Conservation (phyloP, 2,797 vertebrate species). For the Xerus rutilus region DNA sequence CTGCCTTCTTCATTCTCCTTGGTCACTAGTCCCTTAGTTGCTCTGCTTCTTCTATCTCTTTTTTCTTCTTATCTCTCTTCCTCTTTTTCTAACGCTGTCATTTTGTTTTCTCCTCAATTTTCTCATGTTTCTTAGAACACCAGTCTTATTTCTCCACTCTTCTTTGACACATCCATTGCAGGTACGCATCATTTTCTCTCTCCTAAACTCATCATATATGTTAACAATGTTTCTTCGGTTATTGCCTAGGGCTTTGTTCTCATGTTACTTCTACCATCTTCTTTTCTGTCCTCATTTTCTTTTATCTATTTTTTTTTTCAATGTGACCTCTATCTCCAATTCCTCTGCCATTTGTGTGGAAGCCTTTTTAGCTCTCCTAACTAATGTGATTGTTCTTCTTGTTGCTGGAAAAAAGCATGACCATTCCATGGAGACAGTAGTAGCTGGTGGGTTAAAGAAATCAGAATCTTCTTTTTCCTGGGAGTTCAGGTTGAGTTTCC, state of each 20-base stretch:
- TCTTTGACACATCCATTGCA: not conserved
- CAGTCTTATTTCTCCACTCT: not conserved
- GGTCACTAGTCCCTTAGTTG: too few species aligned
- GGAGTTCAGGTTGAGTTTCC: not conserved
- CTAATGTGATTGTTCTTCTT: not conserved
- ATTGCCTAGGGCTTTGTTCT: rapidly evolving
- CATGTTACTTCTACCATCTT: rapidly evolving
- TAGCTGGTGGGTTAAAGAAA: not conserved
- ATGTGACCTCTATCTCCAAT: rapidly evolving
- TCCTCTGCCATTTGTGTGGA: not conserved
- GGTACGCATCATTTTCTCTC: rapidly evolving
- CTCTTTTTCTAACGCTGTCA: not conserved
- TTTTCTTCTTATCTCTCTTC: not conserved
- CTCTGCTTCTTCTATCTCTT: not conserved
- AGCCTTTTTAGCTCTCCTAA: not conserved
- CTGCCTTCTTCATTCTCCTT: not conserved
- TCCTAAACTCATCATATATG: rapidly evolving
- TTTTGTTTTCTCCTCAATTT: not conserved
- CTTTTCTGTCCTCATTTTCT: not conserved
- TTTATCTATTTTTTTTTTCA: not conserved
- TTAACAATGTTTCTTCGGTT: rapidly evolving
- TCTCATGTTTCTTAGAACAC: not conserved
- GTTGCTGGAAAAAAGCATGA: not conserved
- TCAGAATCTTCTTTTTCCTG: not conserved
- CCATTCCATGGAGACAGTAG: not conserved